A percentile compares a stretch with the other conserved stretches of the same genome.
Evolutionary conservation across 2,797 vertebrate genomes (phyloP).

Genomic region (Eulemur albifrons): DNA sequence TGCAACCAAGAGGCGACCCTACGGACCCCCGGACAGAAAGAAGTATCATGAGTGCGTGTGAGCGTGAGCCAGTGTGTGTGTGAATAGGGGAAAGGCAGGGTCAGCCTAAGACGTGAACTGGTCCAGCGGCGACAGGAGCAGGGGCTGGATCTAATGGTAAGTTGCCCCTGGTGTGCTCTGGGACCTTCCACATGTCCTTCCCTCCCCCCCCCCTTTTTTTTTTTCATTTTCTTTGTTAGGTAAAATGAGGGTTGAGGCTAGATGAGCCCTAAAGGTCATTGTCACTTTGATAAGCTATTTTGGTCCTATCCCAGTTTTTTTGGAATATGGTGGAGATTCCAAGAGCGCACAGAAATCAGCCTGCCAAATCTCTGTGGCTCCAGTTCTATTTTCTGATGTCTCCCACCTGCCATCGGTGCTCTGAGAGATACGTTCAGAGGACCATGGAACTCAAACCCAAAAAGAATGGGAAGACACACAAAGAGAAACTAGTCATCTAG

Average conservation of each 20-base stretch:
- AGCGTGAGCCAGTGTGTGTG: not conserved
- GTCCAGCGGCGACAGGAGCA: not conserved
- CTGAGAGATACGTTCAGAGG: not conserved
- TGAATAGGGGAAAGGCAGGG: not conserved
- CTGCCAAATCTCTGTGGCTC: not conserved
- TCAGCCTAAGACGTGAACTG: not conserved
- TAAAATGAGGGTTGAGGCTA: not conserved
- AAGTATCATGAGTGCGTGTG: not conserved
- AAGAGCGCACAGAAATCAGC: not conserved
- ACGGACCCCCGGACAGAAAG: not conserved
- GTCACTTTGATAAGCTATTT: not conserved
- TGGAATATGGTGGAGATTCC: constrained; percentile 19
- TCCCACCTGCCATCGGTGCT: not conserved
- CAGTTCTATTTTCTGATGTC: not conserved
- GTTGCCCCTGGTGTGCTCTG: not conserved
- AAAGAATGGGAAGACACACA: not conserved
- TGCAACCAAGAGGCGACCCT: not conserved
- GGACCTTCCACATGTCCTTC: not conserved
- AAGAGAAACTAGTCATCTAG: not conserved
- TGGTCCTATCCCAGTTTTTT: not conserved
- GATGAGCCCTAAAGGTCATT: not conserved
- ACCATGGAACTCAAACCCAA: not conserved
- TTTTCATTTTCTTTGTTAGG: not conserved
- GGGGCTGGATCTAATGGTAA: not conserved
- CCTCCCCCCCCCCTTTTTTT: not conserved